Evolutionary conservation across 1,140 invertebrate genomes (phyloP).

Genomic region (Linepithema humile): DNA sequence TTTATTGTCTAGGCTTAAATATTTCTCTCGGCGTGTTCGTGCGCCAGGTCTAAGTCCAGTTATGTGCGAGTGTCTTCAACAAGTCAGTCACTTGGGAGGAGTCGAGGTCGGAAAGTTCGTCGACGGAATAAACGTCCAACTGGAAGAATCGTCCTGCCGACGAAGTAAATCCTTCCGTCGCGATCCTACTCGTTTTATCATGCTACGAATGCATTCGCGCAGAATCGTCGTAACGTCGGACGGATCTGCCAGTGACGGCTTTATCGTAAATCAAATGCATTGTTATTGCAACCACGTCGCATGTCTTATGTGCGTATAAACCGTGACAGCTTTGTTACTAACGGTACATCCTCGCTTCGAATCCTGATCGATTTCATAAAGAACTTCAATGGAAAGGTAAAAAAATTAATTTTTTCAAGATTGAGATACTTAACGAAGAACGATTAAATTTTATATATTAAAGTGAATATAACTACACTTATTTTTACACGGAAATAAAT

Average conservation of each 20-base stretch:
- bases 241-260: conserved; percentile 51
- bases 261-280: conserved; percentile 77
- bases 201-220: conserved; percentile 7
- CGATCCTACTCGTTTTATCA: conserved; percentile 64
- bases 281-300: conserved; percentile 66
- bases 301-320: conserved; percentile 28
- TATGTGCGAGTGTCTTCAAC: conserved; percentile 36
- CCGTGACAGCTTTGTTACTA: background rate
- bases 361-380: too few species aligned
- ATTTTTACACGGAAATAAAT: background rate
- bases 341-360: background rate
- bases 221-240: conserved; percentile 25
- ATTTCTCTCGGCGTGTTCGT: conserved; percentile 16
- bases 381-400: background rate
- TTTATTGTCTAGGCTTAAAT: conserved; percentile 66
- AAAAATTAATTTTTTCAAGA: background rate
- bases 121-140: conserved; percentile 64
- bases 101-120: conserved; percentile 48
- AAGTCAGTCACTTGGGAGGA: conserved; percentile 51
- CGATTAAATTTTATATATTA: background rate
- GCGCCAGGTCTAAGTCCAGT: background rate
- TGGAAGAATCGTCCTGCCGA: conserved; percentile 41
- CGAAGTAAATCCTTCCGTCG: conserved; percentile 60
- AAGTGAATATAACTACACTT: background rate
- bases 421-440: background rate